Base-by-base conservation (phyloP, 2,797 vertebrate genomes). In the Pagetopsis macropterus region DNA sequence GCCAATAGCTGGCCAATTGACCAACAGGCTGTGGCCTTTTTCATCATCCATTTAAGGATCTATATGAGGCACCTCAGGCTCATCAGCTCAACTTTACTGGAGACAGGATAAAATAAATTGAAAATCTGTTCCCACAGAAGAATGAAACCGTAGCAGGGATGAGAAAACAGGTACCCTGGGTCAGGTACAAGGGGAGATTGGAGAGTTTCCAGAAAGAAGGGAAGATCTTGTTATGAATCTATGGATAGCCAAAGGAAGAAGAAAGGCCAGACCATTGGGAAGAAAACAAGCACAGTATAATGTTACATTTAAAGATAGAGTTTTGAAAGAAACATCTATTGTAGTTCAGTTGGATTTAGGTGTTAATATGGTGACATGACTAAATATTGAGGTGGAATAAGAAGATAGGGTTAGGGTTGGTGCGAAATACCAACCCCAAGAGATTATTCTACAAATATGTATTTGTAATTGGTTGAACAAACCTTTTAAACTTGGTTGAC, bases 21-120 rank as follows among this genome's bases (percentile, higher is more conserved):
- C 82, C 80, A 83, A 65, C 75, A 70, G 80, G 55, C 83, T 67
- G 63, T 57, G 56, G 77, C 65, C 79, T 89, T 92, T 91, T 92
- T 93, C 84, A 91, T 92, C 88, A 91, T 87, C 83, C 87, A 89
- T 91, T 91, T 90, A 88, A 85, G 80, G 87, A 93, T 93, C 91
- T 84, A 92, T 91, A 91, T 76, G 73, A 70, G 70, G 61, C 58
- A 84, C 84, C 82, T 83, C 65, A 52, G 86, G 78, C 84, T 92
- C 84, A 88, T 93, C 88, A 85, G 81, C 80, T 82, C 82, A 88
- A 72, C 82, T 76, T 71, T 71, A 67, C 77, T 72, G 79, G 85
- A 81, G 79, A 85, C 66, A 72, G 66, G 73, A 85, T 76, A 63
- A 76, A 85, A 90, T 83, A 57, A 86, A 84, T 76, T 76, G 70